phyloP scores from a whole-genome alignment of 1,140 invertebrate genomes.

The Cryptotermes secundus region DNA sequence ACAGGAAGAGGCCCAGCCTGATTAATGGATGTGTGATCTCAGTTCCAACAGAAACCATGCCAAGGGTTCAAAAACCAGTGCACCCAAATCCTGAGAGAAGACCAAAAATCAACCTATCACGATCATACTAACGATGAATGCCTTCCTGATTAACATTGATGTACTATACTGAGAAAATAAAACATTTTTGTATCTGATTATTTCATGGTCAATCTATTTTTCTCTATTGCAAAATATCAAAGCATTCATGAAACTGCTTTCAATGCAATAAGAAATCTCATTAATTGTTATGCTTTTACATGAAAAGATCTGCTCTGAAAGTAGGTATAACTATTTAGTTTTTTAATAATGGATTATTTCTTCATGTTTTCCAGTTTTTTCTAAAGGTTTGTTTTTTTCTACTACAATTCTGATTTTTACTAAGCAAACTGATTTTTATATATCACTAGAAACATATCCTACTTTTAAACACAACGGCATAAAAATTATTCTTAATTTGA shows the following conservation, averaged over 20 bases:
- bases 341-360: neutral
- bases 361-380: neutral
- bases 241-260: neutral
- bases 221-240: neutral
- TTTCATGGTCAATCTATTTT: neutral
- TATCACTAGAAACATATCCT: neutral
- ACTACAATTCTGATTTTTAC: neutral
- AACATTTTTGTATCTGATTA: neutral
- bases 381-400: neutral
- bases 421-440: constrained; percentile 1
- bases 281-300: neutral
- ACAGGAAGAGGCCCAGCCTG: neutral
- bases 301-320: neutral
- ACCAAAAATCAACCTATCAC: neutral
- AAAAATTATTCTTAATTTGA: neutral
- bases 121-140: neutral
- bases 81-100: neutral
- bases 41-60: neutral
- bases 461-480: neutral
- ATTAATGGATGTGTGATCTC: neutral
- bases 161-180: neutral
- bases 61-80: neutral
- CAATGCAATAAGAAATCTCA: neutral
- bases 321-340: neutral
- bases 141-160: neutral